phyloP scores from a whole-genome alignment of 2,113 vertebrate species.

The Crotalus tigris region DNA sequence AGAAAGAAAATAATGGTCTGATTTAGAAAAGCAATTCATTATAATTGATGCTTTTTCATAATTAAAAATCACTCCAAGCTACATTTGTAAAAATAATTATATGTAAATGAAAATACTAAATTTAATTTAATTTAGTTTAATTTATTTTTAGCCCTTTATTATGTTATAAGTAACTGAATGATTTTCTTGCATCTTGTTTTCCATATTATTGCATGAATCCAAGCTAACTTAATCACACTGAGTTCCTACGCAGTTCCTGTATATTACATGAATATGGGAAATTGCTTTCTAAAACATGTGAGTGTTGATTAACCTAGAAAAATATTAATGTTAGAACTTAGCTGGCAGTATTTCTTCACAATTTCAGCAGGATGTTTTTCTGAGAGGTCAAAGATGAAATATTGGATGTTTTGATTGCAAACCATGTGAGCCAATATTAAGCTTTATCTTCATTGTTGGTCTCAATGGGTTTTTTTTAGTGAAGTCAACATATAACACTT shows the following conservation, averaged over 20 bases:
- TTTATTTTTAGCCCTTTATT: neutral
- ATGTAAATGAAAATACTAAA: neutral
- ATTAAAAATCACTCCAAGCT: neutral
- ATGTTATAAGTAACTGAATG: neutral
- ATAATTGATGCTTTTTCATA: neutral
- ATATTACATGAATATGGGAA: neutral
- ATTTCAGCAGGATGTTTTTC: neutral
- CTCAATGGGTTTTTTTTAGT: neutral
- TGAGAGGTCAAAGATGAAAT: neutral
- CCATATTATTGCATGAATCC: neutral
- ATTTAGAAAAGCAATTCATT: neutral
- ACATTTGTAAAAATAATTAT: neutral
- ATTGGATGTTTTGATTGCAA: neutral
- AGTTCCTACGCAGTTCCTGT: neutral
- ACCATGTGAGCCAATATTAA: neutral
- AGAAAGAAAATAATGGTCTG: neutral
- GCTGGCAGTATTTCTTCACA: neutral
- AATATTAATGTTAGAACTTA: neutral
- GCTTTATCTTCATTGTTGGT: neutral
- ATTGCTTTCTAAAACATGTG: neutral
- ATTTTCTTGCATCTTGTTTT: neutral
- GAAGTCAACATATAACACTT: neutral
- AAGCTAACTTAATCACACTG: neutral
- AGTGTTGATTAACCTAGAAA: neutral
- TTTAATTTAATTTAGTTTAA: neutral